A percentile compares a stretch with the other conserved stretches of the same genome.
phyloP scores from a whole-genome alignment of 2,888 invertebrate species.

The Tenodera sinensis region DNA sequence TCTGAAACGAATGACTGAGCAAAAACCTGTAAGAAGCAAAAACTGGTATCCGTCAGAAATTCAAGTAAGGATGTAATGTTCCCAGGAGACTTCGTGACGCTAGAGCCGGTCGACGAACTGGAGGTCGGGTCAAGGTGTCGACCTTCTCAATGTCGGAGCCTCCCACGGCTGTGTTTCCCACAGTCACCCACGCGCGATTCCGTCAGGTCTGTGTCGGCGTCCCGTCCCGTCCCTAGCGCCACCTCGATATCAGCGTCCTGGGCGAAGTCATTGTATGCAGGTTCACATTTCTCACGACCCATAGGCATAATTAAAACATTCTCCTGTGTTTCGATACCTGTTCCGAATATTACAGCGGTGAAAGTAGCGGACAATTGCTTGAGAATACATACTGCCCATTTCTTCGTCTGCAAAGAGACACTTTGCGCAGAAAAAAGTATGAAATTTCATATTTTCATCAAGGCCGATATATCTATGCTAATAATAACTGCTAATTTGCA shows the following conservation, averaged over 20 bases:
- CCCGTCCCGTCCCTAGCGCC: not conserved
- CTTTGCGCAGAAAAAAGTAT: too few species aligned
- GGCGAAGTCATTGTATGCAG: not conserved
- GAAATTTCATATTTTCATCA: too few species aligned
- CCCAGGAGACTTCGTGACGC: not conserved
- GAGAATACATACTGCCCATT: not conserved
- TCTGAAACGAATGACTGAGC: not conserved
- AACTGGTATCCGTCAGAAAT: not conserved
- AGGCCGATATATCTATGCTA: too few species aligned
- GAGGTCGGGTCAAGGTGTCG: not conserved
- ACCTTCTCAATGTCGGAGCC: constrained; percentile 7
- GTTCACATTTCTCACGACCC: not conserved
- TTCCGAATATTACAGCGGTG: not conserved
- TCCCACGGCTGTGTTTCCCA: not conserved
- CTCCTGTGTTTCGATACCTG: not conserved
- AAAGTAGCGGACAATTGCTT: not conserved
- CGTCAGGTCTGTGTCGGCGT: not conserved
- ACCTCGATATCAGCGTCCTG: not conserved
- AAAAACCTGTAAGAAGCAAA: not conserved
- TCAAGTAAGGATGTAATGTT: not conserved
- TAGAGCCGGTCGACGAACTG: not conserved
- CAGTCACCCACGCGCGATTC: not conserved
- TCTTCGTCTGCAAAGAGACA: too few species aligned
- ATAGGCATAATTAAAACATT: not conserved
- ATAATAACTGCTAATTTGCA: too few species aligned